Percentiles rank a stretch among this genome's conserved stretches.
phyloP scores from a whole-genome alignment of 1,140 invertebrate genomes.

The Drosophila pseudoobscura region DNA sequence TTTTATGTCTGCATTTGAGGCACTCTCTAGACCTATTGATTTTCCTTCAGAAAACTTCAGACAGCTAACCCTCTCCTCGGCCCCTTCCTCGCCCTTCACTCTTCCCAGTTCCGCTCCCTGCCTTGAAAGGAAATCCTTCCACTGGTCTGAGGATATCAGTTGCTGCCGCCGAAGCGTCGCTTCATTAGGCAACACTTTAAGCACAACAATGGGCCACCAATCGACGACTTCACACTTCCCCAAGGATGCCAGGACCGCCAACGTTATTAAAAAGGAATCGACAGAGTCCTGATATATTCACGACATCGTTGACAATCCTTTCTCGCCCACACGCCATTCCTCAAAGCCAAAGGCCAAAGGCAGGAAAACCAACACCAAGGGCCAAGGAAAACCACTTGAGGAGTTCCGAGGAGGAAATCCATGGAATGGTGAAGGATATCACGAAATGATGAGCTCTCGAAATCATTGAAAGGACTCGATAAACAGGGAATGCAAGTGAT shows the following conservation, averaged over 20 bases:
- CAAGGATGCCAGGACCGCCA: not conserved
- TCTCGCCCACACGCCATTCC: slow-evolving; percentile 7
- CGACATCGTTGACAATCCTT: slow-evolving; percentile 38
- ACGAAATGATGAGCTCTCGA: slow-evolving; percentile 43
- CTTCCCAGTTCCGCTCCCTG: too few relatives aligned
- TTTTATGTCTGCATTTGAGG: slow-evolving; percentile 22
- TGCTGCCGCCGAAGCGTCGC: slow-evolving; percentile 5
- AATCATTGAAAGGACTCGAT: not conserved
- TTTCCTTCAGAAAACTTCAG: slow-evolving; percentile 14
- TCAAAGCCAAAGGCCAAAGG: slow-evolving; percentile 34
- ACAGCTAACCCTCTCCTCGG: not conserved
- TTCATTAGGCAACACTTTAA: slow-evolving; percentile 46
- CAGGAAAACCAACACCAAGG: slow-evolving; percentile 5
- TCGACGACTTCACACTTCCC: slow-evolving; percentile 13
- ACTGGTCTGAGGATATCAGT: too few relatives aligned
- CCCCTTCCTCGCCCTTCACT: too few relatives aligned
- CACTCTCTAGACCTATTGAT: slow-evolving; percentile 16
- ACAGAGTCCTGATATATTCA: slow-evolving; percentile 28
- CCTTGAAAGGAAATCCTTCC: not conserved
- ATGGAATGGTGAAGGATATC: slow-evolving; percentile 15
- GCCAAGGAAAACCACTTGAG: slow-evolving; percentile 50
- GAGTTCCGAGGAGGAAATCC: not conserved
- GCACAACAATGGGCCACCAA: slow-evolving; percentile 17
- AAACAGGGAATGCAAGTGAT: too few relatives aligned
- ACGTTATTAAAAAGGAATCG: slow-evolving; percentile 20